Evolutionary conservation across 1,140 invertebrate species (phyloP).

Genomic region (Medauroidea extradentata): DNA sequence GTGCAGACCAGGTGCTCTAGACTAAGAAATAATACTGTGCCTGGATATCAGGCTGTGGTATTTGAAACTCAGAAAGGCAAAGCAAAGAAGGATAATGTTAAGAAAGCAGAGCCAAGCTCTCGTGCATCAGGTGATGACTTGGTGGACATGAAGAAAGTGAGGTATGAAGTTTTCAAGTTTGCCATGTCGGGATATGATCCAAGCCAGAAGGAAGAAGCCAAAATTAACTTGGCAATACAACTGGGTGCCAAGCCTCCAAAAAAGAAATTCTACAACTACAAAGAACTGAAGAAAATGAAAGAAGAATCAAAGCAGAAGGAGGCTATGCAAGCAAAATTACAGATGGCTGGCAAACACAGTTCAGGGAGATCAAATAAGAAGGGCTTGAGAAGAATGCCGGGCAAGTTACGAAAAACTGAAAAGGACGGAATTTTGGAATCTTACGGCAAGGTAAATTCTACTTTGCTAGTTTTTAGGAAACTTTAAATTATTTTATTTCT

Average conservation of each 20-base stretch:
- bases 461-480: no score
- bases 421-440: constrained; percentile 29
- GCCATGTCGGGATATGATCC: constrained; percentile 55
- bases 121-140: constrained; percentile 41
- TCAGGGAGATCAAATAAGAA: constrained; percentile 44
- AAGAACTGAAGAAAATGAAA: constrained; percentile 44
- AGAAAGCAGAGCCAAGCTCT: constrained; percentile 54
- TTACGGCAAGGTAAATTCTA: constrained; percentile 29
- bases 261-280: constrained; percentile 54
- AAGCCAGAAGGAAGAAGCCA: constrained; percentile 52
- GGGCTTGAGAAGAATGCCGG: constrained; percentile 41
- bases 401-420: constrained; percentile 37
- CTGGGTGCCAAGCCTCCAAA: constrained; percentile 59
- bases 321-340: constrained; percentile 39
- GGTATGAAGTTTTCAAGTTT: constrained; percentile 60
- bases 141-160: constrained; percentile 52
- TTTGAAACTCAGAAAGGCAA: constrained; percentile 3
- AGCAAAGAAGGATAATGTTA: constrained; percentile 29
- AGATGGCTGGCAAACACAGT: constrained; percentile 46
- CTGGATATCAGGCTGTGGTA: not conserved
- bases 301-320: constrained; percentile 37
- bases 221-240: constrained; percentile 54
- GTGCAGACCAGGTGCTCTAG: not conserved
- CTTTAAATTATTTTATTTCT: no score
- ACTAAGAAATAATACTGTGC: not conserved